Conservation (phyloP, 2,113 vertebrate genomes). For the Pseudorasbora parva region DNA sequence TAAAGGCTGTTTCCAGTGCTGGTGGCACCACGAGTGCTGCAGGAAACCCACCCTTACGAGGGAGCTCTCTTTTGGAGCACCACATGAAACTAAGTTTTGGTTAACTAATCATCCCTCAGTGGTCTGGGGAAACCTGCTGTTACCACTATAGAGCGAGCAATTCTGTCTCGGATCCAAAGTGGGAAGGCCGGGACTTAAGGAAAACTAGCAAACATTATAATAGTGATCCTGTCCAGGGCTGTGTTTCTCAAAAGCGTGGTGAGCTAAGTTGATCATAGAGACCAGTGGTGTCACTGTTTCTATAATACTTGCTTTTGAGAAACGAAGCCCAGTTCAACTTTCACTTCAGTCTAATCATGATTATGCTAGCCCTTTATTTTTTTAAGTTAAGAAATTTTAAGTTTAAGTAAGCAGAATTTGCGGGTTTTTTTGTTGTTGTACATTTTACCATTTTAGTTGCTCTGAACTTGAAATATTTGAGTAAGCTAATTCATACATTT, state of each 20-base stretch:
- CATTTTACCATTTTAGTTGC: no score
- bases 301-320: no score
- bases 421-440: no score
- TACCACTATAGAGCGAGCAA: background rate
- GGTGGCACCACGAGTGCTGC: constrained; percentile 15
- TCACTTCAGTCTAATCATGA: background rate
- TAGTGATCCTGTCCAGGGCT: background rate
- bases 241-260: no score
- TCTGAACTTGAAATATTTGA: no score
- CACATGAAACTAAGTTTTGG: constrained; percentile 54
- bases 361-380: background rate
- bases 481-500: no score
- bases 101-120: constrained; percentile 39
- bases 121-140: constrained; percentile 16
- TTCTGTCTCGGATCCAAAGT: constrained; percentile 51
- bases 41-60: constrained; percentile 41
- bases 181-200: constrained; percentile 21
- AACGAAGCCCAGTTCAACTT: background rate
- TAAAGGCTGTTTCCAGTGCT: constrained; percentile 49
- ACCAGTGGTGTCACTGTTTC: no score
- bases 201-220: constrained; percentile 10
- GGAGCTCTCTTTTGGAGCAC: constrained; percentile 10
- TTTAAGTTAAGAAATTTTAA: no score
- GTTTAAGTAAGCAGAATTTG: no score
- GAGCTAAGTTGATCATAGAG: no score